Conservation (phyloP, 2,888 invertebrate genomes). For the Pachliopta kotzebuea region DNA sequence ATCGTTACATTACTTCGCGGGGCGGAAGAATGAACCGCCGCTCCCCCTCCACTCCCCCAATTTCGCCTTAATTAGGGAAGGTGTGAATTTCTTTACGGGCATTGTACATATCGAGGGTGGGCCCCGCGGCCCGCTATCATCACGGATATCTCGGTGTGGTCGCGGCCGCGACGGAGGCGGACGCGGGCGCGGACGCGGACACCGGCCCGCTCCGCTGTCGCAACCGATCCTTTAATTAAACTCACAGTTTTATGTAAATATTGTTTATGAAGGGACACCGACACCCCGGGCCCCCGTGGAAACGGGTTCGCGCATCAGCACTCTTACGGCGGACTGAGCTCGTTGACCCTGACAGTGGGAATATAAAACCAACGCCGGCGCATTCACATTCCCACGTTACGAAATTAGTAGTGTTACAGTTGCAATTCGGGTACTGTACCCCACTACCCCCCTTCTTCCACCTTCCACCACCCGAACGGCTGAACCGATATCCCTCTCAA, state of each 20-base stretch:
- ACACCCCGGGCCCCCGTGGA: conserved; percentile 33
- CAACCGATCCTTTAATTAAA: conserved; percentile 74
- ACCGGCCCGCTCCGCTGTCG: conserved; percentile 63
- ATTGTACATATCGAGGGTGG: conserved; percentile 67
- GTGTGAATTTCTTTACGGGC: conserved; percentile 73
- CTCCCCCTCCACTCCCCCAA: conserved; percentile 61
- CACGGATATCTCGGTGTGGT: conserved; percentile 65
- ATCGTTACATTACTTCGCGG: conserved; percentile 51
- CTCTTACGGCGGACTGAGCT: conserved; percentile 25
- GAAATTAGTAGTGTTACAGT: no score
- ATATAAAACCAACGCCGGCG: conserved; percentile 12
- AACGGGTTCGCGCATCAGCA: conserved; percentile 38
- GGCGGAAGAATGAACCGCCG: conserved; percentile 48
- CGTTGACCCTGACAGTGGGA: conserved; percentile 21
- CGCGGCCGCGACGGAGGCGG: conserved; percentile 62
- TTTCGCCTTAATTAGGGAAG: conserved; percentile 72
- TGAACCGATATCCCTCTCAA: no score
- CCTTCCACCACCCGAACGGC: no score
- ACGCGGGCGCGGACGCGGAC: conserved; percentile 52
- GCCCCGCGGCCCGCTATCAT: conserved; percentile 59
- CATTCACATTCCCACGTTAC: not conserved
- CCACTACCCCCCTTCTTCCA: no score
- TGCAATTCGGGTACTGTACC: no score
- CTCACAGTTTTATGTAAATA: conserved; percentile 73
- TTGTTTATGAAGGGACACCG: conserved; percentile 31